Evolutionary conservation across 2,113 vertebrate species (phyloP), one percentile per base, ranked within the genome.

Genomic region (Leucopternis melanops): DNA sequence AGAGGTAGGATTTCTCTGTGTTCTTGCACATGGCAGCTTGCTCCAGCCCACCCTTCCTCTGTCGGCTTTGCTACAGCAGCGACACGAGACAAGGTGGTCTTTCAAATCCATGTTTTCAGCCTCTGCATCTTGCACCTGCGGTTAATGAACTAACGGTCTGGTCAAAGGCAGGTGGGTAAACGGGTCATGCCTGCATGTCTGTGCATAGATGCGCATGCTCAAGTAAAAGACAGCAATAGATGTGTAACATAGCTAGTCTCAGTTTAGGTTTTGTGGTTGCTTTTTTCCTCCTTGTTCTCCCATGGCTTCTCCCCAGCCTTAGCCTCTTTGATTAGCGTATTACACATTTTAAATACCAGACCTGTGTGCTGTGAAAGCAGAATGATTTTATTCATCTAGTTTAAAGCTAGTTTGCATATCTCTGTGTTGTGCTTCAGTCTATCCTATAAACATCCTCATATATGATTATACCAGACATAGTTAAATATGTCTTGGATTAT

Each of bases 141-240:
- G 47, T 31, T 42, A 59, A 47, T 42, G 69, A 79, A 55, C 8
- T 59, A 92, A 84, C 40, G 6, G 55, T 67, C 50, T 75, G 42
- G 18, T 58, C 18, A 44, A 42, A 89, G 29, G 55, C 77, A 74
- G 86, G 32, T 91, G 93, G 55, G 16, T 49, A 27, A 92, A 47
- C 42, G 54, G 38, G 27, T 59, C 16, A 5, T 3, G 31, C 38
- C 44, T 32, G 52, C 1, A 2, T 58, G 31, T 62, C 1, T 6
- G 11, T 32, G 49, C 16, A 3, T 19, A 72, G 50, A 34, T n/a
- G 23, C 0, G 0, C 26, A 5, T 50, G 7, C 47, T 86, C 22
- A 47, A 78, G 16, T 52, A 40, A 77, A 80, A 88, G 65, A 16
- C n/a, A 59, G 32, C 47, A 67, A 42, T 8, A 61, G 50, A 47